Evolutionary conservation across 2,113 vertebrate genomes (phyloP).

Genomic region (Polypterus bichir): DNA sequence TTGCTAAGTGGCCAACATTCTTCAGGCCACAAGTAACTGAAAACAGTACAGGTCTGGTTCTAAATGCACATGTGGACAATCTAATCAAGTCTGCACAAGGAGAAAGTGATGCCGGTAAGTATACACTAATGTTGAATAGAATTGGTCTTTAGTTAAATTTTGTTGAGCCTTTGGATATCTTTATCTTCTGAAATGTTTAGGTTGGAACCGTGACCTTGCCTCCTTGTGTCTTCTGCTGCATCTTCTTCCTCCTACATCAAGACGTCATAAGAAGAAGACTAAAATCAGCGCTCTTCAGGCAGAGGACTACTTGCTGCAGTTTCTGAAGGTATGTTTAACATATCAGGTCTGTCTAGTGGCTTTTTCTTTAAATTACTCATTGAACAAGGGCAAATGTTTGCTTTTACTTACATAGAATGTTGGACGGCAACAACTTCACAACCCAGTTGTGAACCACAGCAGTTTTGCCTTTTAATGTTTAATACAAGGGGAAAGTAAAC

Average conservation of each 20-base stretch:
- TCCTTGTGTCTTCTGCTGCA: not conserved
- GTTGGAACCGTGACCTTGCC: not conserved
- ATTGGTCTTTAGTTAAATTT: too few species aligned
- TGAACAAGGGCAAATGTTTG: not conserved
- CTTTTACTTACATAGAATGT: not conserved
- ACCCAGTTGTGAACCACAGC: not conserved
- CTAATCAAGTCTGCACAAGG: too few species aligned
- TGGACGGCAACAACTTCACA: too few species aligned
- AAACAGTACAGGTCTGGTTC: slow-evolving; percentile 10
- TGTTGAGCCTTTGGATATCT: too few species aligned
- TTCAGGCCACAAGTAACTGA: slow-evolving; percentile 17
- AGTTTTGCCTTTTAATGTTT: not conserved
- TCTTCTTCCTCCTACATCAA: not conserved
- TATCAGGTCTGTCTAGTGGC: too few species aligned
- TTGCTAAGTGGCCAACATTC: slow-evolving; percentile 19
- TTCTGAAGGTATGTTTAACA: slow-evolving; percentile 4
- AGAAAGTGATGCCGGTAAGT: too few species aligned
- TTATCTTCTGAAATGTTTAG: not conserved
- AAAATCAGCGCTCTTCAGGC: not conserved
- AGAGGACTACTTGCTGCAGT: slow-evolving; percentile 8
- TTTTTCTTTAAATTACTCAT: not conserved
- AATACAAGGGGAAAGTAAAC: too few species aligned
- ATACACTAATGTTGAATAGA: too few species aligned
- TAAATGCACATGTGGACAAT: not conserved
- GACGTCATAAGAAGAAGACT: not conserved